A percentile compares a stretch with the other conserved stretches of the same genome.
Conservation (phyloP, 2,888 invertebrate species). For the Nemotelus pantherinus region DNA sequence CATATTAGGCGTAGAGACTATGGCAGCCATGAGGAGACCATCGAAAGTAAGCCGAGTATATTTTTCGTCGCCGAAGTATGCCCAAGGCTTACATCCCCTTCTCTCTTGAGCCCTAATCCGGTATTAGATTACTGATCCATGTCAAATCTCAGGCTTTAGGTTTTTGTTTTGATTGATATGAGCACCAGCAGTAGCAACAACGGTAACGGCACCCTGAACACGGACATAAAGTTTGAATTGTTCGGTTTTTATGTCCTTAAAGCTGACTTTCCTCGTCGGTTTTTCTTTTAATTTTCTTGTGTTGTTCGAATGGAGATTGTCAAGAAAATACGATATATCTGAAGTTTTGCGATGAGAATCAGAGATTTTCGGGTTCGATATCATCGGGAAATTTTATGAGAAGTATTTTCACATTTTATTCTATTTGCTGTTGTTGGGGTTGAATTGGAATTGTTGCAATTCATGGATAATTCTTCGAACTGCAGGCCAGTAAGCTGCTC, state of each 20-base stretch:
- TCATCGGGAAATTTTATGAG: no score
- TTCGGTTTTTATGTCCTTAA: constrained; percentile 34
- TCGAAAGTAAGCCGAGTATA: constrained; percentile 3
- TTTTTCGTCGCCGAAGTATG: neutral
- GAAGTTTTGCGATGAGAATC: no score
- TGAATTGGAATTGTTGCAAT: no score
- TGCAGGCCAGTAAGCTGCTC: no score
- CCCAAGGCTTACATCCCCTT: constrained; percentile 46
- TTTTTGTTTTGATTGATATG: constrained; percentile 51
- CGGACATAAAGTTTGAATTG: constrained; percentile 18
- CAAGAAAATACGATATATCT: no score
- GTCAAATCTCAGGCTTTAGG: constrained; percentile 64
- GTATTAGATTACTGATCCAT: constrained; percentile 66
- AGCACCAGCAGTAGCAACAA: constrained; percentile 32
- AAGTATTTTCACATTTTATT: no score
- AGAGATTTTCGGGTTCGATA: no score
- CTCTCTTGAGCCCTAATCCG: constrained; percentile 62
- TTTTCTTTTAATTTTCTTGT: no score
- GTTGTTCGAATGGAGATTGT: no score
- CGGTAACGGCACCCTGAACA: constrained; percentile 19
- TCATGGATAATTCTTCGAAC: no score
- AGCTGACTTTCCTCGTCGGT: constrained; percentile 1
- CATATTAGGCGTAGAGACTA: neutral
- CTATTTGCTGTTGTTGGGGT: no score
- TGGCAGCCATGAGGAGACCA: neutral